Conservation (phyloP, 2,888 invertebrate genomes). For the Ennomos fuscantarius region DNA sequence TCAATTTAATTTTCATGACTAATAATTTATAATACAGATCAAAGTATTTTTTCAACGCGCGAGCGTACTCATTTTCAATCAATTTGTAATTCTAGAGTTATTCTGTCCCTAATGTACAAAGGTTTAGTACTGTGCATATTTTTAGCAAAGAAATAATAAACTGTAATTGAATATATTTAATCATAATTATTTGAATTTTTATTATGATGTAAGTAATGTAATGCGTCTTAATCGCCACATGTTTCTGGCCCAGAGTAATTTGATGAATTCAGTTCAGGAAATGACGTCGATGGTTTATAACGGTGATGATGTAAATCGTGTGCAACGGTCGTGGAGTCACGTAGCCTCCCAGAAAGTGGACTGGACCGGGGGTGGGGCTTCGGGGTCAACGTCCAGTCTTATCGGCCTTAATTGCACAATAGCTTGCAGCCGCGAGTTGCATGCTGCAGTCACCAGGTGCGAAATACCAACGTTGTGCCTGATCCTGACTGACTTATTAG, state of each 20-base stretch:
- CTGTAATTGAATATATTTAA: too few relatives aligned
- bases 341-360: constrained; percentile 55
- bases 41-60: too few relatives aligned
- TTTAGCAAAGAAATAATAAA: too few relatives aligned
- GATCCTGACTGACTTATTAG: constrained; percentile 46
- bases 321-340: constrained; percentile 68
- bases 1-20: too few relatives aligned
- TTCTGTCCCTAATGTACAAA: too few relatives aligned
- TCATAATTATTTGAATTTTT: constrained; percentile 8
- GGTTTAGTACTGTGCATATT: too few relatives aligned
- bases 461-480: constrained; percentile 38
- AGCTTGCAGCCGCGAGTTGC: constrained; percentile 54
- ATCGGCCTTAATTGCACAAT: constrained; percentile 71
- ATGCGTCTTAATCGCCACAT: constrained; percentile 9
- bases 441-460: constrained; percentile 48
- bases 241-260: constrained; percentile 24
- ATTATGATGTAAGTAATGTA: constrained; percentile 10
- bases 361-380: constrained; percentile 53
- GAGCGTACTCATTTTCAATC: too few relatives aligned
- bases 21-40: too few relatives aligned
- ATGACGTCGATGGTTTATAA: constrained; percentile 35
- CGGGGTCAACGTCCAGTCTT: constrained; percentile 59
- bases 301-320: constrained; percentile 60
- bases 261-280: constrained; percentile 16
- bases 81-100: too few relatives aligned